Conservation (phyloP, 1,140 invertebrate species). For the Pristionchus pacificus region DNA sequence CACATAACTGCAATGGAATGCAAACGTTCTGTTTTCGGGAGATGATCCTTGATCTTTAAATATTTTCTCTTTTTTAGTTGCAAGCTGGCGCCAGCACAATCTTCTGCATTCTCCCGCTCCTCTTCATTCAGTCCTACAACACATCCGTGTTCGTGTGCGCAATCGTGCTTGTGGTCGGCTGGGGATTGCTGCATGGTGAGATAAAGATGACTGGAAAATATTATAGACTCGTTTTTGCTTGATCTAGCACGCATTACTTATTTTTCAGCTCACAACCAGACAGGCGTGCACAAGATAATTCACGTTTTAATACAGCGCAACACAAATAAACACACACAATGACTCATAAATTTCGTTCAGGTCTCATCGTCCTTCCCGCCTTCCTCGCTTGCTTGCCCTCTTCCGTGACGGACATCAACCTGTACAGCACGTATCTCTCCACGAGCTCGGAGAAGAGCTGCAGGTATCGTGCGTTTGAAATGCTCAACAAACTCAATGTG, state of each 20-base stretch:
- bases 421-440: constrained; percentile 36
- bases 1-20: not conserved
- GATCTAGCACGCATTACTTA: constrained; percentile 4
- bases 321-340: too few relatives aligned
- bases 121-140: constrained; percentile 67
- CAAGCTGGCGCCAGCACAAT: constrained; percentile 82
- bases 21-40: constrained; percentile 60
- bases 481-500: too few relatives aligned
- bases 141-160: constrained; percentile 60
- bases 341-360: constrained; percentile 22
- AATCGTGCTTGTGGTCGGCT: constrained; percentile 58
- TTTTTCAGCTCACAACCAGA: constrained; percentile 11
- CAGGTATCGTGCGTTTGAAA: too few relatives aligned
- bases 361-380: constrained; percentile 55
- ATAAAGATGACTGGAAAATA: constrained; percentile 46
- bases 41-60: constrained; percentile 84
- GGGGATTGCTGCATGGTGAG: constrained; percentile 59
- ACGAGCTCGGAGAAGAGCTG: constrained; percentile 35
- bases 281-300: not conserved
- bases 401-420: constrained; percentile 39
- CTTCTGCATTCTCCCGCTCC: constrained; percentile 77
- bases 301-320: too few relatives aligned
- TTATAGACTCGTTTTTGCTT: not conserved
- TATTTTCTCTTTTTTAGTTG: too few relatives aligned
- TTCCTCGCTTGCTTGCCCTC: constrained; percentile 54